Conservation (phyloP, 2,888 invertebrate species). For the Priocnemis perturbator region DNA sequence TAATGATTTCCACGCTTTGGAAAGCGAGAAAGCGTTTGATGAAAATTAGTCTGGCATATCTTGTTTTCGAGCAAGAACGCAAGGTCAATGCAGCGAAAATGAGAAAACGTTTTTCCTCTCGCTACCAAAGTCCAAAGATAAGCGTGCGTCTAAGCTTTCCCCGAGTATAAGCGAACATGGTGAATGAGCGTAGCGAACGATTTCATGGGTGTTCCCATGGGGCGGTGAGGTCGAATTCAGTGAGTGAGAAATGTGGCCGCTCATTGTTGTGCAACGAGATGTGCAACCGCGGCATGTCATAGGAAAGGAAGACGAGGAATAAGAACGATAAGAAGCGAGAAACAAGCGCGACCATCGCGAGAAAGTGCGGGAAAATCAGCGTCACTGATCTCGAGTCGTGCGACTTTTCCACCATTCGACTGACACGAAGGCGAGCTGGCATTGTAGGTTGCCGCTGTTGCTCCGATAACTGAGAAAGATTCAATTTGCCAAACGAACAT, state of each 20-base stretch:
- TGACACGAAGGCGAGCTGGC: not conserved
- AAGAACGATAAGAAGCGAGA: not conserved
- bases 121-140: too few species aligned
- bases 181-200: too few species aligned
- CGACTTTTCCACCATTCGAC: not conserved
- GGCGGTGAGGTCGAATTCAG: not conserved
- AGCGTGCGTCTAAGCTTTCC: too few species aligned
- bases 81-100: too few species aligned
- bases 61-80: too few species aligned
- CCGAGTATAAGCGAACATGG: too few species aligned
- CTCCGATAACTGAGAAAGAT: not conserved
- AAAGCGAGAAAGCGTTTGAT: too few species aligned
- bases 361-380: constrained; percentile 17
- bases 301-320: not conserved
- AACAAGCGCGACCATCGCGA: not conserved
- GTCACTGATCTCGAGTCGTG: constrained; percentile 3
- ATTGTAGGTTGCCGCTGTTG: not conserved
- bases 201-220: not conserved
- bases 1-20: too few species aligned
- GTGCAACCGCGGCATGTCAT: not conserved
- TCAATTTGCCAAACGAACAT: not conserved
- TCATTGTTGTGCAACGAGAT: not conserved
- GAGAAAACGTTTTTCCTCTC: too few species aligned
- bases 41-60: too few species aligned
- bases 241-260: not conserved